Conservation (phyloP, 2,113 vertebrate genomes). For the Grallaria varia region DNA sequence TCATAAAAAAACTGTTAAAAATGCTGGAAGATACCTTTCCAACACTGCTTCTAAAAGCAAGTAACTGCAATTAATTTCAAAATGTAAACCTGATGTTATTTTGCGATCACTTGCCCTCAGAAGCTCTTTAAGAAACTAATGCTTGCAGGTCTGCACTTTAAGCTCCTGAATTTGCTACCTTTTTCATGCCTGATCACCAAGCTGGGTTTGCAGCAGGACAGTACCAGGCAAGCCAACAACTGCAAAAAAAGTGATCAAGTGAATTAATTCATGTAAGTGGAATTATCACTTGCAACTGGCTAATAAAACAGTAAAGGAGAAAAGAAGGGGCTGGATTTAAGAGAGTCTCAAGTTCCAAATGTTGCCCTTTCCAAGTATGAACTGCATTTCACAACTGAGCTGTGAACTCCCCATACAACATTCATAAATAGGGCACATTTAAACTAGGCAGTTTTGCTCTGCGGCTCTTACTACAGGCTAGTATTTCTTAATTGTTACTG, state of each 20-base stretch:
- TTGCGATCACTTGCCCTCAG: background rate
- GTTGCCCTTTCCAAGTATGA: background rate
- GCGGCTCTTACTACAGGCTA: background rate
- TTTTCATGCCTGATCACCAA: background rate
- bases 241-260: background rate
- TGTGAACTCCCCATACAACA: background rate
- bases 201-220: slow-evolving; percentile 25
- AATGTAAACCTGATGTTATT: slow-evolving; percentile 18
- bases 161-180: slow-evolving; percentile 24
- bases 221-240: background rate
- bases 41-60: background rate
- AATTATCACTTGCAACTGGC: background rate
- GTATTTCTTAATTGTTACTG: background rate
- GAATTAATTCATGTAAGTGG: background rate
- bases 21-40: background rate
- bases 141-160: background rate
- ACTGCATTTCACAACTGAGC: background rate
- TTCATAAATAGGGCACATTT: background rate
- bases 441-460: background rate
- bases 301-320: background rate
- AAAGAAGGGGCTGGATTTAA: background rate
- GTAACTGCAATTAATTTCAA: background rate
- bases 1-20: background rate
- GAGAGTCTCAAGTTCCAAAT: background rate
- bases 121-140: background rate